These are phyloP conservation scores for Tragelaphus oryx DNA, from an alignment of 2,797 vertebrate genomes.

Conservation along the genomic window DNA sequence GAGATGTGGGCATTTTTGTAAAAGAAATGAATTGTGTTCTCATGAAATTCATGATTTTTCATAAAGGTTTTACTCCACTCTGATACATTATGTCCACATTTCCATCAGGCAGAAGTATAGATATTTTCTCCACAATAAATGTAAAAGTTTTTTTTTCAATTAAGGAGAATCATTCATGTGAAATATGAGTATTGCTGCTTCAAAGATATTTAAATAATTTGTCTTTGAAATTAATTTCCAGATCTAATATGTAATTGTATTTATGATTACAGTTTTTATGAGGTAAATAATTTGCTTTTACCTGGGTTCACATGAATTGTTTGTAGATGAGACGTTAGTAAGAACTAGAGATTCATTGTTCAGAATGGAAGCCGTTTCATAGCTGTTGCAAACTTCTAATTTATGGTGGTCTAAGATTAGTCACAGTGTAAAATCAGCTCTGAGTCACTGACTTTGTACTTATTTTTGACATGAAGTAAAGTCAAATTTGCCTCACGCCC, in stretches of 20 bases:
- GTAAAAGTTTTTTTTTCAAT: not conserved
- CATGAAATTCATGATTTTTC: not conserved
- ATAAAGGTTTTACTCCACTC: not conserved
- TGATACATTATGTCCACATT: not conserved
- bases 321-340: constrained; percentile 70
- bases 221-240: constrained; percentile 25
- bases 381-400: constrained; percentile 83
- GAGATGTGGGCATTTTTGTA: not conserved
- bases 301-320: constrained; percentile 68
- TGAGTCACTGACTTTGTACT: constrained; percentile 89
- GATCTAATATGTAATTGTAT: constrained; percentile 53
- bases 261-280: constrained; percentile 62
- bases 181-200: not conserved
- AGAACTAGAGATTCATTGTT: constrained; percentile 72
- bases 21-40: not conserved
- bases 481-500: constrained; percentile 85
- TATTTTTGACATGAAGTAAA: constrained; percentile 90
- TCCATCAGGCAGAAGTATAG: not conserved
- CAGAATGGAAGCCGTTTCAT: constrained; percentile 81
- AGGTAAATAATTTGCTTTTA: constrained; percentile 61
- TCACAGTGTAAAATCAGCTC: constrained; percentile 87
- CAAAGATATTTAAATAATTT: not conserved
- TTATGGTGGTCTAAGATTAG: constrained; percentile 87
- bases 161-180: not conserved
- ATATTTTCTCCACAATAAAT: not conserved